A percentile compares a stretch with the other conserved stretches of the same genome.
Conservation (phyloP, 2,797 vertebrate species). For the Anableps anableps region DNA sequence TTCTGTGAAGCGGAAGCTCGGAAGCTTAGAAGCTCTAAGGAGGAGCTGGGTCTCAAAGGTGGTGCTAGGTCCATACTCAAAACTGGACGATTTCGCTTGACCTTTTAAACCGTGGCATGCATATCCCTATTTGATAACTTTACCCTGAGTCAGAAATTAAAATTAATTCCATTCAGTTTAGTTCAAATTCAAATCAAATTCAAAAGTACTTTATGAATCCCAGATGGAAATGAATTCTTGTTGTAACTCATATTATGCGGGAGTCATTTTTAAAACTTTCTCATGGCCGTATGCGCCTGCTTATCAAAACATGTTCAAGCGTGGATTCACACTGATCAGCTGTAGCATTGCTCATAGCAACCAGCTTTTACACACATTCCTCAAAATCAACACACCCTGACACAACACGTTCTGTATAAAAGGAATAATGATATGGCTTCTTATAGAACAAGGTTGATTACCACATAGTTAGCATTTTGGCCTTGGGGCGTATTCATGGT, state of each 20-base stretch:
- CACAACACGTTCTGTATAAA: neutral
- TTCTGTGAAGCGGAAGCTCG: too few relatives aligned
- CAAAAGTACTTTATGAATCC: neutral
- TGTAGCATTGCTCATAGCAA: neutral
- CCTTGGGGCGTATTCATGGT: neutral
- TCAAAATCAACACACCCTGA: conserved; percentile 3
- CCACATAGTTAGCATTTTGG: conserved; percentile 3
- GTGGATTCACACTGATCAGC: neutral
- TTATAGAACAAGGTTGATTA: neutral
- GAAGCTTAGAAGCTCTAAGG: too few relatives aligned
- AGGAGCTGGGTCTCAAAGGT: too few relatives aligned
- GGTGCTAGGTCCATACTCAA: neutral
- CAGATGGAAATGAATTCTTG: neutral
- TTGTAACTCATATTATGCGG: too few relatives aligned
- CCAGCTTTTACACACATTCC: neutral
- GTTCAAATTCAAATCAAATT: neutral
- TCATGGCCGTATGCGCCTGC: neutral
- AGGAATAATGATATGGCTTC: neutral
- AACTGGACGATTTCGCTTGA: neutral
- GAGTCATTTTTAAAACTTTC: neutral
- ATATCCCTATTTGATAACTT: neutral
- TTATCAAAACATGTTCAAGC: neutral
- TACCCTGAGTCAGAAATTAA: neutral
- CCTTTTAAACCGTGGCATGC: neutral
- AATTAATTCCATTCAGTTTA: neutral